phyloP scores from a whole-genome alignment of 64 coral and sea anemone species.

The Stylophora pistillata region DNA sequence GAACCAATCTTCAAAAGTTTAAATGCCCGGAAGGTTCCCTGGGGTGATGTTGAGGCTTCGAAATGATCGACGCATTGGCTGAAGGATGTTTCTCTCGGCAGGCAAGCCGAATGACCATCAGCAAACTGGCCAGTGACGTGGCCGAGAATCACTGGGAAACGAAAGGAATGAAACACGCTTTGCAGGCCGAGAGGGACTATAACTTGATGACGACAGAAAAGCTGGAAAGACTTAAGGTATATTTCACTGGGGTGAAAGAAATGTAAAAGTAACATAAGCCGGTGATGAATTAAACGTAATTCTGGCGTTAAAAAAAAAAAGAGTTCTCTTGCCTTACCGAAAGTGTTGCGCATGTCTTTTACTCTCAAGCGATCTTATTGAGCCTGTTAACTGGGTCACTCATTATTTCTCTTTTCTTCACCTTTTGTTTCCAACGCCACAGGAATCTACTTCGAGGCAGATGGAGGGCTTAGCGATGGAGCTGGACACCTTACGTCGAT shows the following conservation, averaged over 20 bases:
- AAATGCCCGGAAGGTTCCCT: too few relatives aligned
- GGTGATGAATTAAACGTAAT: too few relatives aligned
- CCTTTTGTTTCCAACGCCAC: neutral
- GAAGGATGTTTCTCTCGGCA: neutral
- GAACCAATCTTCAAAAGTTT: too few relatives aligned
- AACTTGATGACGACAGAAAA: constrained; percentile 67
- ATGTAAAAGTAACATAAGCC: neutral
- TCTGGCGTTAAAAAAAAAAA: too few relatives aligned
- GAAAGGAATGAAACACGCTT: constrained; percentile 89
- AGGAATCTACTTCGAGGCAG: constrained; percentile 82
- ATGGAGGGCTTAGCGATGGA: constrained; percentile 84
- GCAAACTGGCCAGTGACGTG: constrained; percentile 78
- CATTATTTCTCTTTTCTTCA: neutral
- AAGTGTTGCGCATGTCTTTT: too few relatives aligned
- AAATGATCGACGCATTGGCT: too few relatives aligned
- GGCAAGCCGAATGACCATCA: constrained; percentile 83
- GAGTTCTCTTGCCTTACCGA: too few relatives aligned
- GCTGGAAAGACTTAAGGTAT: constrained; percentile 80
- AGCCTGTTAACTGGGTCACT: neutral
- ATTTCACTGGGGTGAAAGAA: neutral
- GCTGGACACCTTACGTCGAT: constrained; percentile 67
- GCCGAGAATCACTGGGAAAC: constrained; percentile 93
- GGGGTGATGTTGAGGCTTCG: too few relatives aligned
- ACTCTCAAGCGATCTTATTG: neutral
- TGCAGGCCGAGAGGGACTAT: constrained; percentile 82